phyloP scores from a whole-genome alignment of 2,797 vertebrate species.

The Pygocentrus nattereri region DNA sequence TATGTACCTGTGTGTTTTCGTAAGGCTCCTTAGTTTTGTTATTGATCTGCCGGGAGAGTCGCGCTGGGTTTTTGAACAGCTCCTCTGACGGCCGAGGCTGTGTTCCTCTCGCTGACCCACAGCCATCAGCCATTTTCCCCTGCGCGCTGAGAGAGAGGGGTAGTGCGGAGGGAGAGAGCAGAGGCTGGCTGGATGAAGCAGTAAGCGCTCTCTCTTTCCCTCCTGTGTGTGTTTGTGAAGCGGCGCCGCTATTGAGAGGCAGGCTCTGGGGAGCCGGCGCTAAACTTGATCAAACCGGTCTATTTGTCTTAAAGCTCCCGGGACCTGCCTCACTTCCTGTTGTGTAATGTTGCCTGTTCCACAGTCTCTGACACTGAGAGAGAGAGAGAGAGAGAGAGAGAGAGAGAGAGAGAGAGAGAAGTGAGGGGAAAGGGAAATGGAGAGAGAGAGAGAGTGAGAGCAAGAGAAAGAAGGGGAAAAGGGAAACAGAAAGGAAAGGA shows the following conservation, averaged over 20 bases:
- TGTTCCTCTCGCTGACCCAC: background rate
- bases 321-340: slow-evolving; percentile 67
- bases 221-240: slow-evolving; percentile 51
- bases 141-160: slow-evolving; percentile 5
- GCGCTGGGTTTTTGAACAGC: background rate
- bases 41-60: no score
- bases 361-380: slow-evolving; percentile 47
- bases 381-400: slow-evolving; percentile 11
- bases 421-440: background rate
- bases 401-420: background rate
- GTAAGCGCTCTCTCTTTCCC: slow-evolving; percentile 36
- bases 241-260: slow-evolving; percentile 61
- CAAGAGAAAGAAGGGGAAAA: background rate
- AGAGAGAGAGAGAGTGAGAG: background rate
- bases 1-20: background rate
- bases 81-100: background rate
- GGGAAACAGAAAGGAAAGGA: slow-evolving; percentile 12
- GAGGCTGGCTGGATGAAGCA: slow-evolving; percentile 46
- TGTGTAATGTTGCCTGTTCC: slow-evolving; percentile 62
- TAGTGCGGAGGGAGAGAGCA: slow-evolving; percentile 2
- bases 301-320: slow-evolving; percentile 67
- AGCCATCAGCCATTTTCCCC: slow-evolving; percentile 20
- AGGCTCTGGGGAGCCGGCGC: slow-evolving; percentile 53
- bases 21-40: background rate
- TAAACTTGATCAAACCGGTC: slow-evolving; percentile 69